Base-by-base conservation (phyloP, 2,888 invertebrate species). In the Oligia fasciuncula region DNA sequence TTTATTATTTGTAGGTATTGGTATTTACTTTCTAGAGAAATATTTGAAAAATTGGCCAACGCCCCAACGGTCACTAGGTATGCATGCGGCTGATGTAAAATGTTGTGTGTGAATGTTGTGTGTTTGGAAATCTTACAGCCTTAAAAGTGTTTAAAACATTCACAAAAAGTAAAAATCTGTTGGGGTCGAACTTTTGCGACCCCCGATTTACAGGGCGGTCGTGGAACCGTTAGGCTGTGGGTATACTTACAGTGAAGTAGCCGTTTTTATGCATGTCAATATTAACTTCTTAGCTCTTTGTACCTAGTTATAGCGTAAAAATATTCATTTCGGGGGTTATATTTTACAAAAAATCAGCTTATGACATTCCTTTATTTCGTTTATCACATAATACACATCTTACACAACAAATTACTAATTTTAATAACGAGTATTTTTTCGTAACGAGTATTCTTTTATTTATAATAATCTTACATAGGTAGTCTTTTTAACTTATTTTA, bases 321-420 rank as follows among this genome's bases (percentile, higher is more conserved):
- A 13, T 40, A 66, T 40, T 40, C 2, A 66, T 40, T 40, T 13
- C 4, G 40, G 40, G 4, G 43, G 43, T 8, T n/a, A 8, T n/a
- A 19, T 11, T 40, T 66, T 23, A 23, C 14, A 40, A 19, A 23
- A 40, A 40, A 40, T 11, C 5, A 0, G 40, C 23, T 2, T 8
- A 23, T 1, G 9, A 60, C 19, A 40, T 66, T 70, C 14, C n/a
- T 70, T 69, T 76, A 75, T 14, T 40, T 54, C 0, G 17, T 77
- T 75, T 75, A 81, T 57, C 66, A 79, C 60, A 71, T 71, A 77
- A 57, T 69, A 80, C 43, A 80, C 43, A 70, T 60, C 46, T 63
- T n/a, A 19, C 1, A 62, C 23, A 60, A 70, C 57, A 62, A 54
- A 13, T 65, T 19, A 29, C 23, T 57, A 19, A 29, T 23, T 49